Evolutionary conservation across 37 sponge, comb jelly and placozoan genomes (phyloP), one percentile per base, ranked within the genome.

Genomic region (Beroe ovata): DNA sequence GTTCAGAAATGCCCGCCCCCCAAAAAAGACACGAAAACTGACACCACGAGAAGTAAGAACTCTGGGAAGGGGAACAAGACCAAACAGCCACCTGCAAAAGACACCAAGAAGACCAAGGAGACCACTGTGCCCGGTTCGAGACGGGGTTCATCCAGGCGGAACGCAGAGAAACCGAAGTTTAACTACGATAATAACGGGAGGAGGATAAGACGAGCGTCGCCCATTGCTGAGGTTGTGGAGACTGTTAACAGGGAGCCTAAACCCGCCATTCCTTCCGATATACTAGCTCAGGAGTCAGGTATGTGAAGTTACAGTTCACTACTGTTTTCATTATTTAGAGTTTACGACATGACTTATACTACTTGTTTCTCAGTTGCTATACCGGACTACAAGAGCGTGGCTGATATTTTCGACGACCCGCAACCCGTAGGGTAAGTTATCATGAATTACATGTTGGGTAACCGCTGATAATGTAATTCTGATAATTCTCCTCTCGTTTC

Each of bases 321-420:
- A n/a, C 19, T 62, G 8, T 16, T 62, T 62, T 62, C 21, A 16
- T 62, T 62, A 3, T 62, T 62, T 20, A 20, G 63, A 6, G 21
- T 62, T 62, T 62, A 20, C 8, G 54, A 16, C 11, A 11, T 47
- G 54, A 47, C 63, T 62, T 3, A 62, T 62, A n/a, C 4, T 25
- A 14, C 19, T 20, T 28, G 20, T 62, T 32, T 66, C 34, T 66
- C 69, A 66, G 69, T 29, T 4, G 69, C 36, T 32, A 66, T 66
- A 2, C 29, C 69, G 2, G 36, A 66, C 2, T 66, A 66, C 69
- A 16, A 18, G 18, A 66, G 36, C 34, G 30, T 66, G 29, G 69
- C 69, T 34, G 69, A 66, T 66, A 66, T 66, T 14, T 66, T 66
- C 34, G 69, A 66, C 36, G 36, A 66, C 36, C 69, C 69, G 14